Base-by-base conservation (phyloP, 2,888 invertebrate genomes). In the Ceriagrion tenellum region DNA sequence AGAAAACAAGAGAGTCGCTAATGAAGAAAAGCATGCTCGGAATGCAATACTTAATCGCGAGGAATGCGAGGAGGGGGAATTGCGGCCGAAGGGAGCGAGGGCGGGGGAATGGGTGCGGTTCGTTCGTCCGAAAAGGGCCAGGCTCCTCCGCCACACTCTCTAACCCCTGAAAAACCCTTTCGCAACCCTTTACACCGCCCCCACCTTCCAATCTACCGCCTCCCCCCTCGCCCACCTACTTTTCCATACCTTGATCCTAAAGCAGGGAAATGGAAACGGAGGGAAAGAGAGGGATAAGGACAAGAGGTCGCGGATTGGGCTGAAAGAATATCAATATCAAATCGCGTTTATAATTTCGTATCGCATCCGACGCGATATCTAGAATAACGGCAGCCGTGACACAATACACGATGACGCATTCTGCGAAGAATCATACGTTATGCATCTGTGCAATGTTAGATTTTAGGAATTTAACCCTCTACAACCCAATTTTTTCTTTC, bases 1-100 rank as follows among this genome's bases (percentile, higher is more conserved):
- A 81, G 81, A 35, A 81, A 81, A 81, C 81, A 81, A 81, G 81
- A 69, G 69, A 81, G 81, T 81, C 81, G 81, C 81, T 81, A 81
- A 81, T 81, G 81, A 81, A 81, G 81, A 81, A 81, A 81, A 81
- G 35, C 81, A 81, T 18, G 81, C 81, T 12, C 12, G 81, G 81
- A 81, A 81, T 81, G 81, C 81, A 81, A 81, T 81, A 81, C 81
- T 81, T 81, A 81, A 81, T 81, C 81, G 81, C 81, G 16, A 35
- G 81, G 81, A 81, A 81, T 81, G 81, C 81, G 81, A 81, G 35
- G 26, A 35, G 81, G 35, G 30, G 81, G 81, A 35, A 18, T 35
- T 35, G 81, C 81, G 30, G 81, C 81, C 26, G 2, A 12, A 3
- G 81, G 35, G 69, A 26, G 69, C 4, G 47, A 8, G 47, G 47